Evolutionary conservation across 2,113 vertebrate species (phyloP), one percentile per base, ranked within the genome.

Genomic region (Nothobranchius furzeri): DNA sequence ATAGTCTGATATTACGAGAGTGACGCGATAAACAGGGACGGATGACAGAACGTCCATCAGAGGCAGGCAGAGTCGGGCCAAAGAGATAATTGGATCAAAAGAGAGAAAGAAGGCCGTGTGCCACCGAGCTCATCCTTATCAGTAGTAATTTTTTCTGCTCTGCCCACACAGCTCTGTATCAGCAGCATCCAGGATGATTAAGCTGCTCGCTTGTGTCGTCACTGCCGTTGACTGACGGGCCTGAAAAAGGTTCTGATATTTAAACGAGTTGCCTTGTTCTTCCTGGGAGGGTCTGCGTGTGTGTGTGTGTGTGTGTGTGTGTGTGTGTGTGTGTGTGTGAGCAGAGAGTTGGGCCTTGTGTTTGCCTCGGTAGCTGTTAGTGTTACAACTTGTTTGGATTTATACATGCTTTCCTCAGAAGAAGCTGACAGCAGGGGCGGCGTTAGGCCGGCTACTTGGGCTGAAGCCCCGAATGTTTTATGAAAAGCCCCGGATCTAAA

Each of bases 221-320:
- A 40, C 20, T 6, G 46, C 12, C 14, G 15, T 12, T 88, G 90
- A 91, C 64, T 86, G 87, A 89, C 90, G 74, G 85, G 60, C 60
- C 71, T 56, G 80, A 55, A 71, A 90, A 90, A 86, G 83, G 88
- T 86, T 86, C 68, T 86, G 82, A 83, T 88, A 87, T 90, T 90
- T 73, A 85, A 91, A 88, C 74, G 52, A 49, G 67, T 68, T 69
- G 76, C 81, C 84, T 84, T 20, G 42, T 85, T 87, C 65, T 79
- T 76, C 80, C 68, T 70, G 61, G 61, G 47, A 54, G 55, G 82
- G 75, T 76, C 64, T 69, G 56, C 72, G 81, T 85, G 67, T 82
- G 71, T 76, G 57, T 65, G 42, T 55, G 64, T 66, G 52, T 60
- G 60, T 51, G 64, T n/a, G n/a, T n/a, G n/a, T n/a, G n/a, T 69